Base-by-base conservation (phyloP, 1,140 invertebrate genomes). In the Drosophila kohkoa region DNA sequence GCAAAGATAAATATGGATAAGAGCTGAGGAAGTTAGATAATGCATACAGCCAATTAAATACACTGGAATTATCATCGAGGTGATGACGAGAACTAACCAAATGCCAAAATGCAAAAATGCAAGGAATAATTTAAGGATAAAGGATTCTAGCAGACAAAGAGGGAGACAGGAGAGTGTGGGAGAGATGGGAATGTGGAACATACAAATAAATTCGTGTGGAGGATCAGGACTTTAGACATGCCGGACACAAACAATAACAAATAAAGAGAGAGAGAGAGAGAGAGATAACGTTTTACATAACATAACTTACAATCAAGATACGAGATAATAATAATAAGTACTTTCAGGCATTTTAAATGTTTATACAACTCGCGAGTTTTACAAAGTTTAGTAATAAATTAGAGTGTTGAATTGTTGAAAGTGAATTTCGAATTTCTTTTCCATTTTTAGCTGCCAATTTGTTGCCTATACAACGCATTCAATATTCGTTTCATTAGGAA, bases 51-150 rank as follows among this genome's bases (percentile, higher is more conserved):
- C 79, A 86, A 88, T 86, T 79, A 58, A 72, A 79, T 43, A 55
- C 59, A 79, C 65, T 63, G 74, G 54, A 45, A 49, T 73, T 81
- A 76, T 83, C 75, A 69, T 80, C 43, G 35, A 85, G 73, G 57
- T 68, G 5, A 79, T 65, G 5, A 79, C 57, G 67, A 59, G 30
- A 60, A 75, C 75, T 70, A 82, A 72, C 67, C 79, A 82, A 87
- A 87, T 88, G 77, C 80, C 73, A 87, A 88, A 82, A 87, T 87
- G 82, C 82, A 80, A 80, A 72, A 38, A 43, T 43, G 41, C 41
- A 43, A 43, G 67, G 41, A 64, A 78, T 51, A 81, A 65, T 54
- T 48, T 72, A 16, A 52, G 13, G 38, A 51, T 32, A 49, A n/a
- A 63, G 52, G 41, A 55, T 41, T 62, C 65, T 80, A 65, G 71